phyloP scores from a whole-genome alignment of 2,888 invertebrate genomes.

The Ectropis crepuscularia region DNA sequence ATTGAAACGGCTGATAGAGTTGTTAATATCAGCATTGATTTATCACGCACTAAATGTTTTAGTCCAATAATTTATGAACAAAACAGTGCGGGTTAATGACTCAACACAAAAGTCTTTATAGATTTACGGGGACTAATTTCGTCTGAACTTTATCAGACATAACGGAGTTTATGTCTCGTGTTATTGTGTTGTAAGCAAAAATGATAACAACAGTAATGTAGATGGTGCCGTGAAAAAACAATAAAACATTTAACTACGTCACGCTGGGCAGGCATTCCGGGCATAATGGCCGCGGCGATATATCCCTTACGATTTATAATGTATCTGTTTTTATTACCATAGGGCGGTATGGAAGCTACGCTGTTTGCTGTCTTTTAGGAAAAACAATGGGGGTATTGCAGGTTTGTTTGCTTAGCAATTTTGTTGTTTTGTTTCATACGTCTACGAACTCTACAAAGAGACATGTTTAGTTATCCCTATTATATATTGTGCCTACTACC shows the following conservation, averaged over 20 bases:
- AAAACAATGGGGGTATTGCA: slow-evolving; percentile 14
- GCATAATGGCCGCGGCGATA: slow-evolving; percentile 68
- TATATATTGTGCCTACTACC: too few relatives aligned
- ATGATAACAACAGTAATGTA: slow-evolving; percentile 70
- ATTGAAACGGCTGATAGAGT: slow-evolving; percentile 11
- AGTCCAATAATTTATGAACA: slow-evolving; percentile 32
- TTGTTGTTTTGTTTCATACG: slow-evolving; percentile 5
- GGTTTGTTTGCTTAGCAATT: slow-evolving; percentile 17
- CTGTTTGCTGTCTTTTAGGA: slow-evolving; percentile 26
- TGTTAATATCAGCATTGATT: slow-evolving; percentile 20
- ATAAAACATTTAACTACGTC: slow-evolving; percentile 77
- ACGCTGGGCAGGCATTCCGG: slow-evolving; percentile 68
- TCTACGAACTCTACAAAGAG: not conserved
- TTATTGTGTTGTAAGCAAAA: slow-evolving; percentile 65
- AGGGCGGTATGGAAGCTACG: slow-evolving; percentile 49
- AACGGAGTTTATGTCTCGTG: slow-evolving; percentile 53
- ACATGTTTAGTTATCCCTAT: too few relatives aligned
- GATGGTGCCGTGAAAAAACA: slow-evolving; percentile 72
- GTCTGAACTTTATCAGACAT: slow-evolving; percentile 49
- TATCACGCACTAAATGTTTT: slow-evolving; percentile 27
- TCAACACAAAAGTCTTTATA: slow-evolving; percentile 37
- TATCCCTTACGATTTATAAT: slow-evolving; percentile 77
- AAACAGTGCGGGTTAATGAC: slow-evolving; percentile 34
- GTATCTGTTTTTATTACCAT: slow-evolving; percentile 76
- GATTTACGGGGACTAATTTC: slow-evolving; percentile 50